Conservation (phyloP, 1,140 invertebrate species). For the Caenorhabditis tropicalis region DNA sequence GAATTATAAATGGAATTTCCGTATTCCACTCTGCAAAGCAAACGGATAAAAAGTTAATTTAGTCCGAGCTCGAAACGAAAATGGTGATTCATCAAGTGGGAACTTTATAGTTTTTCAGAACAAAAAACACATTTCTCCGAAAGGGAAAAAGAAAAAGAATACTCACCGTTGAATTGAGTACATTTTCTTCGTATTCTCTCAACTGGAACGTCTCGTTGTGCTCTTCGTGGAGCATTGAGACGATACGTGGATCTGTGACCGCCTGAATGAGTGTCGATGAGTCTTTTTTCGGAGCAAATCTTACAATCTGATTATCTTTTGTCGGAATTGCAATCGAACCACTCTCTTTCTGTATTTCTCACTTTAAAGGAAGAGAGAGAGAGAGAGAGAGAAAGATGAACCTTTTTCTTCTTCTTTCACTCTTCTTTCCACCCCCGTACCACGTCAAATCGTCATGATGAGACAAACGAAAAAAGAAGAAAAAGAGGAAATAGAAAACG, state of each 20-base stretch:
- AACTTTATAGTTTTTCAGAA: background rate
- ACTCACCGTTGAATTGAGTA: conserved; percentile 8
- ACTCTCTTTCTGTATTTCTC: background rate
- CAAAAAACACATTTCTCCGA: background rate
- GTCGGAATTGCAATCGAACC: background rate
- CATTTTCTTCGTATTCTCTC: background rate
- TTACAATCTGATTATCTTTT: background rate
- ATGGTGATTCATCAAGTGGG: too few species aligned
- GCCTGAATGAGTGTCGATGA: background rate
- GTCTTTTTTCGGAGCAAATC: background rate
- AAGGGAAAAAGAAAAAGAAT: background rate
- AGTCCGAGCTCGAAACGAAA: too few species aligned
- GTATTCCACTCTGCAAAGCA: too few species aligned
- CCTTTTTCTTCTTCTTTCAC: background rate
- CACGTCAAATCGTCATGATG: background rate
- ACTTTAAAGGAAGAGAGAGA: too few species aligned
- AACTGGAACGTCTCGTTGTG: background rate
- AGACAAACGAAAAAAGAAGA: background rate
- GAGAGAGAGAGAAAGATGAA: background rate
- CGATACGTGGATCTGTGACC: conserved; percentile 23
- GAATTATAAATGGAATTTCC: too few species aligned
- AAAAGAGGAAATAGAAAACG: background rate
- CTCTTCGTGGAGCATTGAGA: conserved; percentile 33
- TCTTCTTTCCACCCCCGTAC: background rate
- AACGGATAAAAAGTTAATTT: too few species aligned